Evolutionary conservation across 2,888 invertebrate species (phyloP), one percentile per base, ranked within the genome.

Genomic region (Lycophotia porphyrea): DNA sequence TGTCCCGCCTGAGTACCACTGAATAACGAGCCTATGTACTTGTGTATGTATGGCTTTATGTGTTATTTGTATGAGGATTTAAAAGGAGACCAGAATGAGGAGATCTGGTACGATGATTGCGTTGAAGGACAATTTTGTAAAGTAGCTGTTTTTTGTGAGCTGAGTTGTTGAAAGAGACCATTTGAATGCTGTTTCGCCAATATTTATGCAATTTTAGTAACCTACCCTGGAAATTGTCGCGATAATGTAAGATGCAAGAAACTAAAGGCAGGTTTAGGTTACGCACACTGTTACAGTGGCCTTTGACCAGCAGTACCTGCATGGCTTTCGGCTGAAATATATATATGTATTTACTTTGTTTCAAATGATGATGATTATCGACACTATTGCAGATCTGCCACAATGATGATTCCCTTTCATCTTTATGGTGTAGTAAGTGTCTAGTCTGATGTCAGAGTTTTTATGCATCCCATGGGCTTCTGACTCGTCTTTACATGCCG

Each of bases 1-100:
- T 85, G 88, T 82, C 86, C 81, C 87, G 79, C 84, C 69, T 42
- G 68, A 93, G 93, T 88, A 83, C 90, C 88, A 90, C 90, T 91
- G 88, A 90, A 90, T 92, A 91, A 91, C 87, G 87, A 90, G 85
- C 71, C 78, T 76, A 77, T 86, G 80, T 87, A 39, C 15, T 74
- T 69, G 64, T 78, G 49, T 80, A 71, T 78, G 42, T 80, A 63
- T n/a, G 61, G 44, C 61, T 73, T 74, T 78, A 85, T 71, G 47
- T 78, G 34, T 21, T 52, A 58, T 79, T 79, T 60, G 34, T 74
- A 44, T 27, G 27, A 5, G 27, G 1, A 52, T 71, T 66, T 68
- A 47, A 70, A 64, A 64, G 13, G 15, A 63, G 24, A 64, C 52
- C 63, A 42, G 58, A 42, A 42, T 27, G 44, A 34, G 27, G 24